phyloP scores from a whole-genome alignment of 2,113 vertebrate species.

The Etia nguti region DNA sequence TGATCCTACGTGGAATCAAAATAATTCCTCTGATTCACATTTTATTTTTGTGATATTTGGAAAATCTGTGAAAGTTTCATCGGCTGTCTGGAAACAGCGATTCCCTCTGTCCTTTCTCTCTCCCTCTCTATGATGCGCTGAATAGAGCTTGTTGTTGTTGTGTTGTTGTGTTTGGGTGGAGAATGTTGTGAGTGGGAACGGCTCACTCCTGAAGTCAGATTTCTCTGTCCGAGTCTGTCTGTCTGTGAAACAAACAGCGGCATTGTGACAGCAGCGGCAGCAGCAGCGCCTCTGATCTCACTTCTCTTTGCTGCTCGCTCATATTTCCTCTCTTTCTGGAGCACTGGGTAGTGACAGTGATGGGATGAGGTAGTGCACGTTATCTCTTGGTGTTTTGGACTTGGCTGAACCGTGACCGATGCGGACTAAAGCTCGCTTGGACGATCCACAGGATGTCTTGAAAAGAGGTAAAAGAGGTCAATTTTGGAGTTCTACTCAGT shows the following conservation, averaged over 20 bases:
- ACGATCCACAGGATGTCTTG: conserved; percentile 22
- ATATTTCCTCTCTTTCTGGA: neutral
- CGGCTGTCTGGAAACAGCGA: neutral
- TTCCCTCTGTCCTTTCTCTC: neutral
- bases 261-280: conserved; percentile 45
- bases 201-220: conserved; percentile 34
- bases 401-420: conserved; percentile 43
- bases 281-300: conserved; percentile 35
- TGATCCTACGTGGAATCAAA: neutral
- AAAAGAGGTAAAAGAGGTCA: conserved; percentile 55
- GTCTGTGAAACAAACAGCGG: conserved; percentile 27
- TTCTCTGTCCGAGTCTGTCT: neutral
- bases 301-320: conserved; percentile 18
- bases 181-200: conserved; percentile 67
- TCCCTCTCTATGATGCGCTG: neutral
- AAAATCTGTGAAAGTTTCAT: neutral
- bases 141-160: conserved; percentile 47
- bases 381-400: neutral
- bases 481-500: neutral
- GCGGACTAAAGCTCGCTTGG: conserved; percentile 52
- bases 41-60: neutral
- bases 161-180: conserved; percentile 53
- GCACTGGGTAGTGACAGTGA: neutral
- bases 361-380: conserved; percentile 21
- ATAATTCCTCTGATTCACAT: neutral